Conservation (phyloP, 2,888 invertebrate species). For the Stenichneumon culpator region DNA sequence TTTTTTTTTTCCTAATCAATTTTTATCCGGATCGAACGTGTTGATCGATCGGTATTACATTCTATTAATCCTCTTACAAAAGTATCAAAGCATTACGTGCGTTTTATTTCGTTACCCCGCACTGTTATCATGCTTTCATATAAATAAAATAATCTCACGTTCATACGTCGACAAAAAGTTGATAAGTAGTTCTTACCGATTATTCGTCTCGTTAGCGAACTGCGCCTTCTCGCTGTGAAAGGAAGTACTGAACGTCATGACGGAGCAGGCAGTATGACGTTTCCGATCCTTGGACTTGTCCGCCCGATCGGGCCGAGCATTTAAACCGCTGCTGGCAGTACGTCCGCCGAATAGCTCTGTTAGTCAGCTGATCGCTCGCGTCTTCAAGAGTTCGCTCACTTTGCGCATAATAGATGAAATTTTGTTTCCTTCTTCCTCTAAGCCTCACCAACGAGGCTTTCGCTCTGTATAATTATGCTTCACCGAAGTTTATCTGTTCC, state of each 20-base stretch:
- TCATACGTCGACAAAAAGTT: neutral
- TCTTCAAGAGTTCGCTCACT: constrained; percentile 77
- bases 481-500: neutral
- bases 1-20: no score
- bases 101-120: no score
- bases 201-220: constrained; percentile 76
- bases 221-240: constrained; percentile 81
- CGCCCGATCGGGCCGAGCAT: constrained; percentile 64
- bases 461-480: neutral
- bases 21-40: no score
- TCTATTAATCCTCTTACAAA: no score
- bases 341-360: constrained; percentile 76
- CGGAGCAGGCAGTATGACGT: constrained; percentile 73
- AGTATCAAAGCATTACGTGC: neutral
- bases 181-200: constrained; percentile 74
- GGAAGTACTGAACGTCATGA: constrained; percentile 83
- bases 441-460: neutral
- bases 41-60: no score
- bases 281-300: constrained; percentile 66
- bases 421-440: neutral
- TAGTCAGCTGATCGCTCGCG: constrained; percentile 81
- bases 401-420: constrained; percentile 75
- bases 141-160: neutral
- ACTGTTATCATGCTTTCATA: neutral
- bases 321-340: constrained; percentile 58